These are phyloP conservation scores for Nephila pilipes DNA, from an alignment of 1,140 invertebrate species.

Conservation along the genomic window DNA sequence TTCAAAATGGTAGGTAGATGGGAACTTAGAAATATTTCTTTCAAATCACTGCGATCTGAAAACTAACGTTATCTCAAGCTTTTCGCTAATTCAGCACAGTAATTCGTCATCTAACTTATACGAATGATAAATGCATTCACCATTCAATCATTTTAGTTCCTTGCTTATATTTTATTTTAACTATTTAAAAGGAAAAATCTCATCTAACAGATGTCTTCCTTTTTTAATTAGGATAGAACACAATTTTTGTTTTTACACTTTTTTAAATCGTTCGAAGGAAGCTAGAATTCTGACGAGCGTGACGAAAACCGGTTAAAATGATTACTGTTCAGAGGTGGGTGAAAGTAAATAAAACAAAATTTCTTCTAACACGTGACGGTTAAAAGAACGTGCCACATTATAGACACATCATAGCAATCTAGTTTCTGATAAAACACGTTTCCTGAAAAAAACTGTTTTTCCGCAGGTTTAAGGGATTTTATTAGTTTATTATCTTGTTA, in stretches of 20 bases:
- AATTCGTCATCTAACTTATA: too few species aligned
- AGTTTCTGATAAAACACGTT: constrained; percentile 22
- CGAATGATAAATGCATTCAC: too few species aligned
- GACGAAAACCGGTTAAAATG: constrained; percentile 27
- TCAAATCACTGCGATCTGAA: too few species aligned
- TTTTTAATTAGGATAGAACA: neutral
- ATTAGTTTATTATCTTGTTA: neutral
- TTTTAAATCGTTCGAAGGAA: neutral
- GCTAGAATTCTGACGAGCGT: neutral
- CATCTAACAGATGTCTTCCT: neutral
- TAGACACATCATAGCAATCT: constrained; percentile 11
- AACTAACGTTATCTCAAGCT: too few species aligned
- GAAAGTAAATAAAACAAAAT: neutral
- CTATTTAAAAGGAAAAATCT: neutral
- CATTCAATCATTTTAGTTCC: too few species aligned
- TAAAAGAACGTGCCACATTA: neutral
- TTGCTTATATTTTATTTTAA: neutral
- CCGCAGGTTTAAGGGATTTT: neutral
- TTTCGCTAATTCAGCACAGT: too few species aligned
- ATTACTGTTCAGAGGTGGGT: neutral
- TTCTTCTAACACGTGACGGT: neutral
- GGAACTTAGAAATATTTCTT: too few species aligned
- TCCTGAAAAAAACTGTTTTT: constrained; percentile 12
- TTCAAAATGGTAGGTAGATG: too few species aligned
- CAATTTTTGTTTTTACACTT: too few species aligned